Evolutionary conservation across 1,140 invertebrate genomes (phyloP).

Genomic region (Adelges cooleyi): DNA sequence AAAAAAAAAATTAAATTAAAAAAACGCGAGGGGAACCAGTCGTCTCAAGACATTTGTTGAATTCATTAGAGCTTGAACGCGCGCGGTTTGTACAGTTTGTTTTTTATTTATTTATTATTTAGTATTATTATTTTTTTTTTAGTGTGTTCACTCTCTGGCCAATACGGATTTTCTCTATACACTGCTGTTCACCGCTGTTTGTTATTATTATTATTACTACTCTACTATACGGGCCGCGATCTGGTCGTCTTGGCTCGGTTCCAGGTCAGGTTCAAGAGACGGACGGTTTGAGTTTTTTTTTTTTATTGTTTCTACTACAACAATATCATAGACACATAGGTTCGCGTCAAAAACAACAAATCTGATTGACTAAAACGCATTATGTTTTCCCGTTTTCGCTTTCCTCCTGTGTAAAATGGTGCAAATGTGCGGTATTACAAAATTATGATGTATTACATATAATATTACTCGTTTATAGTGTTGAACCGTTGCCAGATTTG

Average conservation of each 20-base stretch:
- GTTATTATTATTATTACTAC: conserved; percentile 15
- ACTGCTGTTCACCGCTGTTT: neutral
- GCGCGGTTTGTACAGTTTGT: conserved; percentile 5
- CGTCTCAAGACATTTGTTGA: conserved; percentile 9
- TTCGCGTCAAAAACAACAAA: neutral
- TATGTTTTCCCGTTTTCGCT: no score
- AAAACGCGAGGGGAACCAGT: conserved; percentile 7
- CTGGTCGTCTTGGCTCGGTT: conserved; percentile 3
- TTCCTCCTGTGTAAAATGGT: neutral
- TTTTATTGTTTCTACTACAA: neutral
- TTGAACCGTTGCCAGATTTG: neutral
- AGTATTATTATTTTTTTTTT: neutral
- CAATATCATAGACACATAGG: neutral
- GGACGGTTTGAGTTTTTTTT: neutral
- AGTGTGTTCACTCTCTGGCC: neutral
- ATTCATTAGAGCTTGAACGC: conserved; percentile 6
- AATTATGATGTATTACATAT: neutral
- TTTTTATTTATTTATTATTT: no score
- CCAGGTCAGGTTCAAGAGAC: neutral
- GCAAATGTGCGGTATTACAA: neutral
- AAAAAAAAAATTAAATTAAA: neutral
- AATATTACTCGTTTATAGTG: no score
- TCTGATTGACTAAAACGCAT: neutral
- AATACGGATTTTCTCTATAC: no score
- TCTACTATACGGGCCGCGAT: neutral